phyloP scores from a whole-genome alignment of 30 jellyfish, hydroid and myxozoan species.

The Chironex yamaguchii region DNA sequence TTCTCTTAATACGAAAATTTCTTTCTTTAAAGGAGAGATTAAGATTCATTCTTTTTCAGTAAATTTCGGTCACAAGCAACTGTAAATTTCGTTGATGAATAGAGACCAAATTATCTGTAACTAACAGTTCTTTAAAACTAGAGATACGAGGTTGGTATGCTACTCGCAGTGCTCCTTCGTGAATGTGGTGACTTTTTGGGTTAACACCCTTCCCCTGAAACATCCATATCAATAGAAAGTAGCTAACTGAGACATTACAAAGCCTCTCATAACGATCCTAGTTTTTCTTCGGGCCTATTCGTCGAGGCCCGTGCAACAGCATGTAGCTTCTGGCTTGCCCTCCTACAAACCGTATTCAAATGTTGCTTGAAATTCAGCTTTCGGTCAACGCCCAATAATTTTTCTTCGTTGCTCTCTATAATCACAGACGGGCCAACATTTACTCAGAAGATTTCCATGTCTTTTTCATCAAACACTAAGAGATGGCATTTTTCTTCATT shows the following conservation, averaged over 20 bases:
- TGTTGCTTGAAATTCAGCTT: constrained; percentile 55
- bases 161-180: constrained; percentile 2
- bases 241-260: constrained; percentile 6
- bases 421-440: background rate
- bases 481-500: constrained; percentile 61
- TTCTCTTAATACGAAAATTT: background rate
- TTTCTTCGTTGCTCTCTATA: constrained; percentile 1
- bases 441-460: background rate
- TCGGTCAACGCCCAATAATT: constrained; percentile 12
- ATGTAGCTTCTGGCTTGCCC: constrained; percentile 61
- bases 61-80: constrained; percentile 45
- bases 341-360: constrained; percentile 19
- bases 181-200: too few relatives aligned
- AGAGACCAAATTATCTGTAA: constrained; percentile 14
- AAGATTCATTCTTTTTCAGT: background rate
- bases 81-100: constrained; percentile 41
- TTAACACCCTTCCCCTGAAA: background rate
- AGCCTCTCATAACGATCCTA: background rate
- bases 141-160: background rate
- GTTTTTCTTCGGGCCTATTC: constrained; percentile 40
- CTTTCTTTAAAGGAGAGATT: background rate
- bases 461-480: constrained; percentile 26
- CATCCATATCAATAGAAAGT: background rate
- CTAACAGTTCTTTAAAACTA: constrained; percentile 5
- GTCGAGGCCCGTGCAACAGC: constrained; percentile 56